Base-by-base conservation (phyloP, 30 jellyfish, hydroid and myxozoan genomes). In the Mastigias papua region DNA sequence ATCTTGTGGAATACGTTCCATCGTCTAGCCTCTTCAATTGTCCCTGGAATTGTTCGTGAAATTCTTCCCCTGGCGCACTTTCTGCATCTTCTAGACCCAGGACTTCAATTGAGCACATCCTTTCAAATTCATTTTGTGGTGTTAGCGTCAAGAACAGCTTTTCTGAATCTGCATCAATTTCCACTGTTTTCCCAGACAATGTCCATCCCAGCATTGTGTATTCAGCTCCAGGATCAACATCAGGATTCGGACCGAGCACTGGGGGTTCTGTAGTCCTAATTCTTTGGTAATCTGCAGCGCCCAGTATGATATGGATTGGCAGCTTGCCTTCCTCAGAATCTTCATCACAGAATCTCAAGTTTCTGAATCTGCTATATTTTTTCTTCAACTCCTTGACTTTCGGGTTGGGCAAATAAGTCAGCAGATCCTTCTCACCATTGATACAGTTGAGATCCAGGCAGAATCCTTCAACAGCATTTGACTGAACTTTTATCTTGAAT, bases 141-240 rank as follows among this genome's bases (percentile, higher is more conserved):
- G 87, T 70, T 16, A 9, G 62, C 61, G 50, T 27, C 49, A 84
- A 28, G 88, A 70, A 58, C 21, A 32, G 30, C 80, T 60, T 71
- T 67, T 73, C 93, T 3, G 87, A 21, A 29, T 21, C 80, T 28
- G 26, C 49, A n/a, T 86, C 86, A 58, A 35, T 51, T 35, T 80
- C 78, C 66, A 66, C 90, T 66, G 90, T 75, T 64, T 63, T 77
- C 63, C 90, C 90, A 75, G 71, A 22, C 86, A 86, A 49, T 28
- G 86, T 86, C 90, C 90, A 76, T 49, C 96, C 90, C 63, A 86
- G 90, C 96, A 86, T 86, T 2, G 95, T 86, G 86, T 49, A 62
- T 73, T 75, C 95, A 71, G 95, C 96, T 27, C 90, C 90, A 54
- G 96, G 90, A 75, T 86, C 90, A 50, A 35, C 54, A 64, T 86